Base-by-base conservation (phyloP, 2,888 invertebrate genomes). In the Drosophila ezoana region DNA sequence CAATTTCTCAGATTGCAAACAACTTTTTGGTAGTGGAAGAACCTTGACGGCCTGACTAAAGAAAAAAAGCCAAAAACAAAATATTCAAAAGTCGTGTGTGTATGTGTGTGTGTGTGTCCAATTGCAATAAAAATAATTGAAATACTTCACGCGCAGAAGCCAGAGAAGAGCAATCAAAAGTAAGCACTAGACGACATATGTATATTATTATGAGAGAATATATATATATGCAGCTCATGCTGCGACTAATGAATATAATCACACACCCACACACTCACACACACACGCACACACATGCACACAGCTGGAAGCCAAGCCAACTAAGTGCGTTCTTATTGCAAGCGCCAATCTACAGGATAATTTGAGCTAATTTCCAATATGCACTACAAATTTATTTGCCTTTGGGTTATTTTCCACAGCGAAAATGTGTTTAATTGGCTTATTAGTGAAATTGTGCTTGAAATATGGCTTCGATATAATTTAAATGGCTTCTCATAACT, bases 131-230 rank as follows among this genome's bases (percentile, higher is more conserved):
- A 82, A 73, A 72, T 82, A 76, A 79, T 79, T 82, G 62, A 71
- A 82, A 82, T 69, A 75, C 54, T 69, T 75, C 47, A 77, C 78
- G 80, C 66, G 73, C 80, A 61, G 80, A 70, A 78, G 76, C 80
- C 76, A 41, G 70, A 70, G 58, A 20, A 72, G 57, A 41, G 53
- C 75, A 48, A 48, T 38, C 67, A 54, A 33, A 33, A 78, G 8
- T 35, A 35, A 37, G 33, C 61, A 16, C 13, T 28, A 28, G 16
- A 45, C 33, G 45, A 52, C 13, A 56, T n/a, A 18, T 10, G 32
- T 11, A 32, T 48, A 14, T 32, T 9, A 18, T 20, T 57, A 14
- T n/a, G 20, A 4, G 20, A 16, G 23, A 16, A 23, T 33, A 37
- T 10, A 23, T 33, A 37, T 10, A 37, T n/a, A n/a, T 41, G 32